Evolutionary conservation across 2,888 invertebrate species (phyloP), one percentile per base, ranked within the genome.

Genomic region (Pammene fasciana): DNA sequence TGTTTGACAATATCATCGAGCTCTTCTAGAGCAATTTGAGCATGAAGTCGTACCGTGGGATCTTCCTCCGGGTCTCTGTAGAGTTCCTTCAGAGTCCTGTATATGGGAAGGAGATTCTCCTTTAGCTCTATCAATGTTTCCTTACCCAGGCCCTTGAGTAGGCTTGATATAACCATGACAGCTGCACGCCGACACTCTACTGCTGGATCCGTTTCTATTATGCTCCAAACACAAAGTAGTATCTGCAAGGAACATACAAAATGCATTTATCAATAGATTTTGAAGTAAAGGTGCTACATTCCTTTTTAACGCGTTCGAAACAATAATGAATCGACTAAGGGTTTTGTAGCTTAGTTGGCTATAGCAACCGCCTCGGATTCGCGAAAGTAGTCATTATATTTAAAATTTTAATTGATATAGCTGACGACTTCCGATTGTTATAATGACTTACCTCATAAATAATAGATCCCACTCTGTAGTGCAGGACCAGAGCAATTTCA

Each of bases 141-240:
- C 77, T 93, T 94, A 43, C 96, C 96, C 11, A 97, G 89, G 8
- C 97, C 97, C 79, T 94, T 94, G 52, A 97, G 89, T 60, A 97
- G 85, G 76, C 96, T 94, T 48, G 95, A 94, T 72, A 96, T 93
- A n/a, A 97, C 95, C 86, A 97, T 93, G 13, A 96, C 95, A 6
- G 96, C 96, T 5, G 97, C 97, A 78, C 97, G 93, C 64, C 97
- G 93, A 46, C 97, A 96, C 85, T 96, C 96, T 4, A 94, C 87
- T 36, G 94, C 94, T 79, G 94, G 94, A 79, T 97, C 97, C 0
- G 94, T 94, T 80, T 94, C 93, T 78, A 97, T 92, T 75, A 96
- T 93, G 74, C 93, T 93, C 81, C 94, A 94, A 64, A 96, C 93
- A 81, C 96, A 96, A 34, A 94, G 90, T 65, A 97, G 88, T 65